Evolutionary conservation across 2,888 invertebrate genomes (phyloP), one percentile per base, ranked within the genome.

Genomic region (Sarcophaga subvicina): DNA sequence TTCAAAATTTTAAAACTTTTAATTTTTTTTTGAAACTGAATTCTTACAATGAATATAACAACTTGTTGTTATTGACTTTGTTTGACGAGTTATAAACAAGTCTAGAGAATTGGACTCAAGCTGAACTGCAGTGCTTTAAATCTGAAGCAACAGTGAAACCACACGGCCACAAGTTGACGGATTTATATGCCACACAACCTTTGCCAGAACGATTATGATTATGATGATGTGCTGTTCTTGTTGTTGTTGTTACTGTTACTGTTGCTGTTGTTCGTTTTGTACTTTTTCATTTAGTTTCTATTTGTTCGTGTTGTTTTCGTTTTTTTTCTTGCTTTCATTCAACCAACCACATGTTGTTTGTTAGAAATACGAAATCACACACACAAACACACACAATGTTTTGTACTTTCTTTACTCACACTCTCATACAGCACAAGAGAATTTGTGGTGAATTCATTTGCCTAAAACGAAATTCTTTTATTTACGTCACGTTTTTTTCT

Each of bases 141-240:
- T 90, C 90, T 91, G 90, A 92, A 91, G 89, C 90, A 91, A 90
- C 89, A 92, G 91, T 92, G 92, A 91, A 91, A 90, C 87, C 89
- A 89, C 87, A 86, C 88, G 79, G 88, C 88, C 85, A 88, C 90
- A 89, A 89, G 90, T 89, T 89, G 89, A 89, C 85, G 89, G 91
- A 92, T 92, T 92, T 92, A 92, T 92, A 92, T 89, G 90, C 89
- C 70, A 82, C 70, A 83, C 70, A 59, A 17, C 54, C 17, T 54
- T 14, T 14, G 17, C 17, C 14, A 14, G 54, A 54, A 54, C 12
- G 54, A 54, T 54, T 12, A 54, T 54, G 17, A 54, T 54, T 54
- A 54, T 17, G 54, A 54, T 63, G 49, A 73, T 71, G 67, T 27
- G 60, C 45, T 62, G 27, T 73, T 62, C 27, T 49, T 83, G 66